phyloP scores from a whole-genome alignment of 2,888 invertebrate genomes.

The Hypolimnas misippus region DNA sequence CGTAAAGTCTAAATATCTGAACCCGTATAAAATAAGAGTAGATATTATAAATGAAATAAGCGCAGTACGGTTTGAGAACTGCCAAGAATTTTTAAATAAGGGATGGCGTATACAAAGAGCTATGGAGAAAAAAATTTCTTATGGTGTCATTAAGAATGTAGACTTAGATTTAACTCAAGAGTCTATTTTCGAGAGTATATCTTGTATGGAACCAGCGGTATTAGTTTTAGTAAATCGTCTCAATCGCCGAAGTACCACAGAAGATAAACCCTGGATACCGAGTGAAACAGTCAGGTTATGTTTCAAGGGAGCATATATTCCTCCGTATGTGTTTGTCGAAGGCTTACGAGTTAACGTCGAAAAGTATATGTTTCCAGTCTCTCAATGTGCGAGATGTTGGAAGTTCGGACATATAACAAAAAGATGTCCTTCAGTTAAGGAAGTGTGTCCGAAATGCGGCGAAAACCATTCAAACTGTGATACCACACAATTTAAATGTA shows the following conservation, averaged over 20 bases:
- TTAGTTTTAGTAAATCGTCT: not conserved
- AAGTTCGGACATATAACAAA: conserved; percentile 35
- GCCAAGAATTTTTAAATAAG: not conserved
- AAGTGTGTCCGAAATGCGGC: conserved; percentile 38
- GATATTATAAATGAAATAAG: conserved; percentile 1
- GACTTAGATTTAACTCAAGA: not conserved
- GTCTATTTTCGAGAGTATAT: not conserved
- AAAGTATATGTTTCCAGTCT: conserved; percentile 2
- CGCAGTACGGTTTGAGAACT: not conserved
- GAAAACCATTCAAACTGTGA: conserved; percentile 37
- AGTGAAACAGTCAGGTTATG: conserved; percentile 2
- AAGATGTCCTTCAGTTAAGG: conserved; percentile 31
- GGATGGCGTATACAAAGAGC: conserved; percentile 2
- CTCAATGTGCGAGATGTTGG: conserved; percentile 12
- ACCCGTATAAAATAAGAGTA: not conserved
- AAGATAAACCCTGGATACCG: not conserved
- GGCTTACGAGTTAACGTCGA: conserved; percentile 9
- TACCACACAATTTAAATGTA: conserved; percentile 30
- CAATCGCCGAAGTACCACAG: not conserved
- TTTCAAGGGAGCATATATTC: not conserved
- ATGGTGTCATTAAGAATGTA: not conserved
- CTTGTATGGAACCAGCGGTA: not conserved
- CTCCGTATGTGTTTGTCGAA: conserved; percentile 1
- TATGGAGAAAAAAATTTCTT: conserved; percentile 1
- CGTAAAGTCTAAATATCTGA: not conserved